Evolutionary conservation across 2,113 vertebrate species (phyloP).

Genomic region (Orycteropus afer): DNA sequence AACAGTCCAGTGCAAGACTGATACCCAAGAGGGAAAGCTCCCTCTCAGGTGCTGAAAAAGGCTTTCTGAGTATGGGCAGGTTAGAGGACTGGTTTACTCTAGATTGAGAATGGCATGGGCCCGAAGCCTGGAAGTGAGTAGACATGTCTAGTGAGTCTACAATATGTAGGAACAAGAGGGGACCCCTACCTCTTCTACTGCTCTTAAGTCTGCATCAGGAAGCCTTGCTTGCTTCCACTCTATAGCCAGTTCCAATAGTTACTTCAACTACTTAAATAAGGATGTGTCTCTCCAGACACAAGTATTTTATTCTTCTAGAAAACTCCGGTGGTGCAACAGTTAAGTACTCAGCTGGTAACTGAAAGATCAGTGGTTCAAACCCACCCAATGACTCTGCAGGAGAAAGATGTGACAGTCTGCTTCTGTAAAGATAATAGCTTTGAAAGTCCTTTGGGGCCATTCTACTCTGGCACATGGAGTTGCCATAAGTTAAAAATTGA

Average conservation of each 20-base stretch:
- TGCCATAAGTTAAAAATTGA: background rate
- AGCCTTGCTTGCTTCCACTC: no score
- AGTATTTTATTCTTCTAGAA: background rate
- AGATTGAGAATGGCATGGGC: accelerated
- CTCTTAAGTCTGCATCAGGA: accelerated
- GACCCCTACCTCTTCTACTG: background rate
- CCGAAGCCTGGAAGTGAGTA: background rate
- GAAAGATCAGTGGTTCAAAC: background rate
- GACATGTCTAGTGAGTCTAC: background rate
- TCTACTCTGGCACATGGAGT: background rate
- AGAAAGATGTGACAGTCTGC: background rate
- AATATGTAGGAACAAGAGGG: background rate
- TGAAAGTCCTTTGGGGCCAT: background rate
- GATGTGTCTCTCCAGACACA: background rate
- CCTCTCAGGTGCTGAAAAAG: background rate
- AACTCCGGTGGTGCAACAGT: background rate
- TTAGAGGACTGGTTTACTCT: background rate
- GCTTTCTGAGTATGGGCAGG: background rate
- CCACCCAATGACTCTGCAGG: background rate
- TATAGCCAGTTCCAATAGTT: background rate
- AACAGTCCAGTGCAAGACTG: background rate
- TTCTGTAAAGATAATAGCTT: background rate
- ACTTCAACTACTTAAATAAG: background rate
- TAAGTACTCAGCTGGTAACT: background rate
- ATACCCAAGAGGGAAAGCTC: no score